Evolutionary conservation across 1,140 invertebrate species (phyloP).

Genomic region (Bombus ignitus): DNA sequence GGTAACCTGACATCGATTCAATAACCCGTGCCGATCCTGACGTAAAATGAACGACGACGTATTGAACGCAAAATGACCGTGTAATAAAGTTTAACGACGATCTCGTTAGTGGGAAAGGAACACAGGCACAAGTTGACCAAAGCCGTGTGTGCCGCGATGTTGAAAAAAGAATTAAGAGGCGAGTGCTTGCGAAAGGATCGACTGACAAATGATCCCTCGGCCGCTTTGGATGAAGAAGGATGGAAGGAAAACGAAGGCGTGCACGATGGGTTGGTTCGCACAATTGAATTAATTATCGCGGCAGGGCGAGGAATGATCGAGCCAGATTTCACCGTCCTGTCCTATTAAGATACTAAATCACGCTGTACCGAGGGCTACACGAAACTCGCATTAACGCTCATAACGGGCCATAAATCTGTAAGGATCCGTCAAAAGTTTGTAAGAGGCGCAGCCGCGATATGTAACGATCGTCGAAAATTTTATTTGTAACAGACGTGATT

Average conservation of each 20-base stretch:
- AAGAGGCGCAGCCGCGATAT: not conserved
- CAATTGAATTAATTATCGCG: constrained; percentile 62
- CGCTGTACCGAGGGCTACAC: constrained; percentile 31
- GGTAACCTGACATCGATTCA: not conserved
- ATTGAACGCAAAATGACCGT: constrained; percentile 18
- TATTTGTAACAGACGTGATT: not conserved
- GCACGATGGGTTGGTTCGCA: constrained; percentile 5
- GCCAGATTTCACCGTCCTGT: constrained; percentile 55
- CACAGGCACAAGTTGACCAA: not conserved
- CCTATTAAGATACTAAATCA: constrained; percentile 65
- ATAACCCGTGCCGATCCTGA: not conserved
- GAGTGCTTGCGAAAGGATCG: not conserved
- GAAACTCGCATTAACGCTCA: constrained; percentile 63
- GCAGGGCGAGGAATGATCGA: constrained; percentile 34
- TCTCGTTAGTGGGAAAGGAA: constrained; percentile 13
- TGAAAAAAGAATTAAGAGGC: constrained; percentile 2
- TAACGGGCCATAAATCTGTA: constrained; percentile 52
- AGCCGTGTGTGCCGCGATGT: not conserved
- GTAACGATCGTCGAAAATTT: constrained; percentile 17
- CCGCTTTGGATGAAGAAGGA: not conserved
- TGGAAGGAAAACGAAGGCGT: not conserved
- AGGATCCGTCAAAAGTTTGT: constrained; percentile 32
- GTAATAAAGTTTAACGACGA: constrained; percentile 35
- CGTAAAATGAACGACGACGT: constrained; percentile 14
- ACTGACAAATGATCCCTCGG: constrained; percentile 26